phyloP scores from a whole-genome alignment of 2,888 invertebrate genomes.

The Frankliniella intonsa region DNA sequence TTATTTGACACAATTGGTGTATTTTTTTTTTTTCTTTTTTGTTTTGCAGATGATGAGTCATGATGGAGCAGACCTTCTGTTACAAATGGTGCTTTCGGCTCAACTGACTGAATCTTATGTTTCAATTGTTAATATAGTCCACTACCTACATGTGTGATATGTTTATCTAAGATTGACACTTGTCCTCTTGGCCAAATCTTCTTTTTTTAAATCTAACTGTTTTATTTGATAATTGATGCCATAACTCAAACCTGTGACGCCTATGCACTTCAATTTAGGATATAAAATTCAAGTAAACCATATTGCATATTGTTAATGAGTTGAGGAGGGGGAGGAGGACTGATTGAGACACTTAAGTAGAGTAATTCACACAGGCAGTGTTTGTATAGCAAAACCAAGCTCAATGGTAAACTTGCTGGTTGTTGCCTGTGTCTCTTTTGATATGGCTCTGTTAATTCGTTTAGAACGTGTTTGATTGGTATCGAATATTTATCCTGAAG shows the following conservation, averaged over 20 bases:
- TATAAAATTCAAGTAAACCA: constrained; percentile 8
- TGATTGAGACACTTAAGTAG: constrained; percentile 3
- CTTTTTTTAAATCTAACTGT: not conserved
- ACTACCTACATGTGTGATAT: constrained; percentile 23
- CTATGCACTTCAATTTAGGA: constrained; percentile 16
- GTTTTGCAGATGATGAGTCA: constrained; percentile 23
- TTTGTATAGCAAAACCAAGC: not conserved
- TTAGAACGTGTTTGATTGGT: not conserved
- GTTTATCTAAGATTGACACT: constrained; percentile 9
- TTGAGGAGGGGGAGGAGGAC: not conserved
- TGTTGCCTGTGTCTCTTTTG: not conserved
- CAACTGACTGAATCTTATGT: constrained; percentile 22
- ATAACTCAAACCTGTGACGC: not conserved
- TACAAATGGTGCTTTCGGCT: constrained; percentile 22
- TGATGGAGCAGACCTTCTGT: constrained; percentile 9
- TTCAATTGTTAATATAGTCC: constrained; percentile 25
- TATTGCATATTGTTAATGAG: not conserved
- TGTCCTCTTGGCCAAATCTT: constrained; percentile 19
- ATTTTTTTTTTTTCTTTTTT: not conserved
- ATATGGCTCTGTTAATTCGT: not conserved
- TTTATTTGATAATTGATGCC: constrained; percentile 12
- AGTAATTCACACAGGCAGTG: not conserved
- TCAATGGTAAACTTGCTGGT: not conserved
- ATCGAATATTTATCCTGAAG: not conserved
- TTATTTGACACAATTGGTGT: not conserved